A percentile compares a stretch with the other conserved stretches of the same genome.
phyloP scores from a whole-genome alignment of 2,888 invertebrate genomes.

The Caenorhabditis virilis region DNA sequence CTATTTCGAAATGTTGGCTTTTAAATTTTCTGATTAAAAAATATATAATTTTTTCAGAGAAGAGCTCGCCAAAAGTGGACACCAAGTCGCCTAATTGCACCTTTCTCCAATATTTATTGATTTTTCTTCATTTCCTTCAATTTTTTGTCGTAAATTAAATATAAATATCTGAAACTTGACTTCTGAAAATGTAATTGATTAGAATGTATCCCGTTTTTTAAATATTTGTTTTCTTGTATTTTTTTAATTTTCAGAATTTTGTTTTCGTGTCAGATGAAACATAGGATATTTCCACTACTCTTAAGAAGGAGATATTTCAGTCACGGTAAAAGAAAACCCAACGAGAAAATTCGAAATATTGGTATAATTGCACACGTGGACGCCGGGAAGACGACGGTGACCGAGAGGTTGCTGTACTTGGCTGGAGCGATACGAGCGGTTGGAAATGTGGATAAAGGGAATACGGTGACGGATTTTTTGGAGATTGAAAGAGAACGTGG shows the following conservation, averaged over 20 bases:
- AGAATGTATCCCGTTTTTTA: too few relatives aligned
- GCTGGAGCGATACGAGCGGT: slow-evolving; percentile 58
- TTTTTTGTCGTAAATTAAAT: background rate
- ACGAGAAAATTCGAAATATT: slow-evolving; percentile 79
- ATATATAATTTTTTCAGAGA: slow-evolving; percentile 31
- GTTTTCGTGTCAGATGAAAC: too few relatives aligned
- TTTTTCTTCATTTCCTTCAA: background rate
- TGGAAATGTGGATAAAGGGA: slow-evolving; percentile 67
- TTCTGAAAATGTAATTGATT: too few relatives aligned
- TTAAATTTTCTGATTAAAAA: too few relatives aligned
- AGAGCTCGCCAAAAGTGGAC: slow-evolving; percentile 49
- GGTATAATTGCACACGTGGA: slow-evolving; percentile 93
- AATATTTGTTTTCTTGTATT: too few relatives aligned
- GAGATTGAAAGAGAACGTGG: slow-evolving; percentile 90
- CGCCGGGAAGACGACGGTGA: slow-evolving; percentile 97
- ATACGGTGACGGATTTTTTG: slow-evolving; percentile 80
- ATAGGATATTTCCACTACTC: too few relatives aligned
- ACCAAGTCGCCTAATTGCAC: slow-evolving; percentile 28
- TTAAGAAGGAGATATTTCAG: too few relatives aligned
- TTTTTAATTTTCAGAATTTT: too few relatives aligned
- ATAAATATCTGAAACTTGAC: too few relatives aligned
- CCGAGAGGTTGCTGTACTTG: slow-evolving; percentile 87
- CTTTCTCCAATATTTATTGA: background rate
- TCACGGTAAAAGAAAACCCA: background rate
- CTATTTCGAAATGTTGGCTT: too few relatives aligned